Evolutionary conservation across 2,888 invertebrate genomes (phyloP), one percentile per base, ranked within the genome.

Genomic region (Pristionchus entomophagus): DNA sequence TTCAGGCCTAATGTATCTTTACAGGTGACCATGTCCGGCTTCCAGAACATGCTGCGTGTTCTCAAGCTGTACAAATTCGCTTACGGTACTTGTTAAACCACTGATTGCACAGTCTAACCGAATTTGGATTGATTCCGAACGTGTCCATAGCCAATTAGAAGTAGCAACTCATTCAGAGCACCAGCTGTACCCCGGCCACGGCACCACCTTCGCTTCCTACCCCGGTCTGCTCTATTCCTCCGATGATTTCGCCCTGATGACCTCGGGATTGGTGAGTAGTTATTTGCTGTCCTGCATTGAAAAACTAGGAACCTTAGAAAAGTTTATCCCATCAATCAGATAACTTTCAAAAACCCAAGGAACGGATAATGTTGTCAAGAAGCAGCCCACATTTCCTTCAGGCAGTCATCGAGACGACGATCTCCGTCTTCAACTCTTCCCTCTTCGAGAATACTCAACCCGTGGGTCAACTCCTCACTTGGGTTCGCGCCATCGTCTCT

Each of bases 401-500:
- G 94, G 95, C 96, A 14, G 95, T 96, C 1, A 95, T 96, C 17
- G 97, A 97, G 87, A 97, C 97, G 8, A 95, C 96, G 8, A 95
- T 97, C 84, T 96, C 95, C 88, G 96, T 96, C 93, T 95, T 95
- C 91, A 97, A 97, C 93, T 93, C 94, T 19, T 95, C 95, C 53
- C 94, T 96, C 5, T 96, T 96, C 96, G 95, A 95, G 88, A 95
- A 95, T 86, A 95, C 96, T 56, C 49, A n/a, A 5, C 49, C 65
- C 12, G 65, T 45, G n/a, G 83, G 65, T 17, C 89, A 92, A 87
- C 88, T 92, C n/a, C 91, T 89, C 78, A 95, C 96, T 87, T 96
- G 96, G 84, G 96, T 96, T 0, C 95, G 97, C 4, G 95, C 96
- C 22, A 95, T 96, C 95, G 96, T 96, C 0, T 96, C 97, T 14